A percentile compares a stretch with the other conserved stretches of the same genome.
Conservation (phyloP, 2,888 invertebrate genomes). For the Idaea aversata region DNA sequence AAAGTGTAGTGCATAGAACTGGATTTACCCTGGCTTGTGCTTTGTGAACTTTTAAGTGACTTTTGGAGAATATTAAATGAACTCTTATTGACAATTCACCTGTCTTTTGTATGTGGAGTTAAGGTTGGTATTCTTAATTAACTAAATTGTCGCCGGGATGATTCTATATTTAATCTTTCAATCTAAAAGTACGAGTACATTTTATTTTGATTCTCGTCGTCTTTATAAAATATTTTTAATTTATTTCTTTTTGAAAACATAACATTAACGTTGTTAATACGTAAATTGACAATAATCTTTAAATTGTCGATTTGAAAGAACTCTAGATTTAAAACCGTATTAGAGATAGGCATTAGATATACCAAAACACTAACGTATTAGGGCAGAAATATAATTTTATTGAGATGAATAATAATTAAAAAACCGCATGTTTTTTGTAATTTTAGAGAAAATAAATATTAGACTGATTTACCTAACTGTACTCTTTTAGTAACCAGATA, state of each 20-base stretch:
- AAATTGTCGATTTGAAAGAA: too few relatives aligned
- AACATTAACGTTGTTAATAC: too few relatives aligned
- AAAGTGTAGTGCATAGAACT: constrained; percentile 52
- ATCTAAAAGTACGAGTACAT: not conserved
- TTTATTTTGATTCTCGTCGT: too few relatives aligned
- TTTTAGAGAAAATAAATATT: not conserved
- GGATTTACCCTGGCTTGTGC: constrained; percentile 62
- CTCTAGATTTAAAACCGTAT: too few relatives aligned
- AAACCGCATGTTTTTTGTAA: too few relatives aligned
- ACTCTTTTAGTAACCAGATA: not conserved
- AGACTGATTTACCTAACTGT: not conserved
- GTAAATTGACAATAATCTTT: too few relatives aligned
- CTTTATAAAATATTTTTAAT: too few relatives aligned
- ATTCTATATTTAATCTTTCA: not conserved
- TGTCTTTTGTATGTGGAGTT: constrained; percentile 39
- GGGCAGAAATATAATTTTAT: too few relatives aligned
- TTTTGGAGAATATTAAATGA: constrained; percentile 45
- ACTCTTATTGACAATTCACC: constrained; percentile 44
- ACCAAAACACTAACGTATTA: too few relatives aligned
- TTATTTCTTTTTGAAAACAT: too few relatives aligned
- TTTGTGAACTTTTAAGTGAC: constrained; percentile 48
- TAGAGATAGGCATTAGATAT: too few relatives aligned
- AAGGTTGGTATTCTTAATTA: constrained; percentile 50
- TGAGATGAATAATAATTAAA: too few relatives aligned
- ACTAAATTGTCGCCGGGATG: not conserved